Percentiles rank a stretch among this genome's conserved stretches.
phyloP scores from a whole-genome alignment of 2,888 invertebrate species.

The Xestoiulus laeticollis region DNA sequence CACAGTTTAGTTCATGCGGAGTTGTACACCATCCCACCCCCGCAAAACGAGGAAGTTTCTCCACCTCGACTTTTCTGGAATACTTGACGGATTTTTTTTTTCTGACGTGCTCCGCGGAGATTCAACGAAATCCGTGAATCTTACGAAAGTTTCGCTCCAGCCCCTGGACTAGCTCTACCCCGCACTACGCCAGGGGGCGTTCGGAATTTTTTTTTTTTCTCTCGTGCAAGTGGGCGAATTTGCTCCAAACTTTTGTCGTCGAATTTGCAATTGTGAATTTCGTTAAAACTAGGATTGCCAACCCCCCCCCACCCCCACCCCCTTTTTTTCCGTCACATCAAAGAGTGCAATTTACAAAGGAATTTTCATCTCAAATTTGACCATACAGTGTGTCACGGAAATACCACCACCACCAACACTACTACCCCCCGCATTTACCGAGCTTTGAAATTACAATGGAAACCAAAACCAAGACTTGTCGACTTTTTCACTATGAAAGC shows the following conservation, averaged over 20 bases:
- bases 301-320: no score
- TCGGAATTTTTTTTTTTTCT: no score
- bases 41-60: neutral
- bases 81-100: neutral
- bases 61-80: neutral
- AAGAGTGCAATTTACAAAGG: neutral
- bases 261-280: no score
- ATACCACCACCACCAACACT: no score
- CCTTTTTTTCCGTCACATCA: neutral
- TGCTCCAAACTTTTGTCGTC: no score
- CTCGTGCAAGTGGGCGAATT: no score
- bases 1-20: neutral
- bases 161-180: no score
- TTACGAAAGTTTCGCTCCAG: no score
- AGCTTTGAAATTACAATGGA: neutral
- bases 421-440: no score
- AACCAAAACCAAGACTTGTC: neutral
- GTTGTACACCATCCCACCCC: neutral
- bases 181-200: no score
- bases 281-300: neutral
- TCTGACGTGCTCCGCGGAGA: neutral
- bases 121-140: no score
- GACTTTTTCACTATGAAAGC: neutral
- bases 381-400: no score
- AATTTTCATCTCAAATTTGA: neutral